Evolutionary conservation across 2,797 vertebrate species (phyloP), one percentile per base, ranked within the genome.

Genomic region (Catostomus latipinnis): DNA sequence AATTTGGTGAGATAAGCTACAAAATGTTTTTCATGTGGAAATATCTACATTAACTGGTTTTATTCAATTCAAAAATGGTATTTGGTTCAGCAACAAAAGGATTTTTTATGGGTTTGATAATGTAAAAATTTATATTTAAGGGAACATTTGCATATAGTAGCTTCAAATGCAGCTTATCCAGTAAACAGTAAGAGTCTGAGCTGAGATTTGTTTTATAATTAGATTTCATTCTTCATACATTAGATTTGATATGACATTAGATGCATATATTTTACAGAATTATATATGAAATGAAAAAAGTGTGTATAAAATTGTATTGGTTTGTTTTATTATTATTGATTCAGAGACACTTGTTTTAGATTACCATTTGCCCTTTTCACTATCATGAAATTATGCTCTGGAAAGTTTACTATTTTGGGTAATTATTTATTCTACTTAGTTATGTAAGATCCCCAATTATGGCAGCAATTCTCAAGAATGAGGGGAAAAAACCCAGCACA

Each of bases 391-490:
- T 43, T 68, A 53, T 12, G 4, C 49, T 61, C 6, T 13, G 48
- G 7, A 48, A 50, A 48, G 48, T 67, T 56, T 56, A n/a, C 54
- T 72, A 48, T 61, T 66, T 71, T 11, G 34, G 57, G 46, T 48
- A 8, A 46, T 49, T 22, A 66, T 70, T 70, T 9, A 74, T 78
- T 74, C 11, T 6, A n/a, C 54, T 56, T 4, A 10, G 7, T 74
- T 71, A 53, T 49, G 45, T 67, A 53, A 81, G 70, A 46, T 49
- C n/a, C 45, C 68, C 56, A 62, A 70, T 63, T 52, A 76, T 50
- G 52, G 4, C 56, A 52, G 13, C 4, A 69, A 65, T 13, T 61
- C 45, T 69, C 56, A 73, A n/a, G 66, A 48, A 71, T 7, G 8
- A 63, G 14, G 34, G 34, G 34, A 4, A 67, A 80, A 74, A 53